Base-by-base conservation (phyloP, 2,113 vertebrate species). In the Corythornis cristatus region DNA sequence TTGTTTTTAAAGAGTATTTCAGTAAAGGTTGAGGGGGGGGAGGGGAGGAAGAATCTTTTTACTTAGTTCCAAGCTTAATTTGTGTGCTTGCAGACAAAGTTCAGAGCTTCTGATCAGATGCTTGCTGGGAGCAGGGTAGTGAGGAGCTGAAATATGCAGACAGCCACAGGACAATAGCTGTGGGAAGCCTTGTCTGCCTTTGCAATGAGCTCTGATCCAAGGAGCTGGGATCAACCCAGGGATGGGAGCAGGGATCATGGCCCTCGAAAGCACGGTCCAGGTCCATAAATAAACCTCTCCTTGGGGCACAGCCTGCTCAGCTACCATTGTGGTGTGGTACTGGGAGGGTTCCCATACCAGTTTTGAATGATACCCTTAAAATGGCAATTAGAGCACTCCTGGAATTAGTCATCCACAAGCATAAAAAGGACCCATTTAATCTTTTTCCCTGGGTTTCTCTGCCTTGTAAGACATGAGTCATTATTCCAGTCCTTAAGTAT, bases 101-200 rank as follows among this genome's bases (percentile, higher is more conserved):
- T 93, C 88, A 75, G 93, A 96, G 79, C 95, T 82, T 88, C 83
- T 77, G 88, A 23, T 77, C 64, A 64, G 81, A 83, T 26, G 40
- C 72, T 89, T 66, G 43, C 88, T 89, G 90, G 57, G 77, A 95
- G 83, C 40, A 81, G 56, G 83, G 66, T 2, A 87, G 86, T 23
- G 60, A 93, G 85, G 80, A 86, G 88, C 91, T 93, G 75, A 96
- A 94, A 53, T 83, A 97, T 96, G 96, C 93, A 97, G 96, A 97
- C 94, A 92, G 93, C 94, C 96, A 97, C 93, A 85, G 94, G 90
- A 93, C 94, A 96, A 85, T 91, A 94, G 78, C 94, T 95, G 94
- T 83, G 91, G 90, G 87, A 96, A 94, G 91, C 76, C 46, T 61
- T 16, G 92, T 93, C 95, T 94, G 95, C 89, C 83, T 95, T 86